Conservation (phyloP, 2,113 vertebrate genomes). For the Telmatochromis sp. region DNA sequence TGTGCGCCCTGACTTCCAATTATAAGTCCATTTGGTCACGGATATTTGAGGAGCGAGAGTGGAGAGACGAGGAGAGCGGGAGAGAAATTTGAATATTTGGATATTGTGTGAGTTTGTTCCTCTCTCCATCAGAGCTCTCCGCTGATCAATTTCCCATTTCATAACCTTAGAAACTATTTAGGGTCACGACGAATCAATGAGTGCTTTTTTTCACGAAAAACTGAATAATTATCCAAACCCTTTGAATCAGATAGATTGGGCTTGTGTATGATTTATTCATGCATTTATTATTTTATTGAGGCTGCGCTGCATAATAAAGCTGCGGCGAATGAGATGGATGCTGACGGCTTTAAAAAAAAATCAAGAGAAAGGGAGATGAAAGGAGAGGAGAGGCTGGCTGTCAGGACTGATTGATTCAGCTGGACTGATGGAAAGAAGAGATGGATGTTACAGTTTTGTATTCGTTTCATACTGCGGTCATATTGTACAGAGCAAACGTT, state of each 20-base stretch:
- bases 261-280: conserved; percentile 51
- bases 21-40: conserved; percentile 59
- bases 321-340: conserved; percentile 40
- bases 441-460: neutral
- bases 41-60: conserved; percentile 31
- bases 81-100: conserved; percentile 48
- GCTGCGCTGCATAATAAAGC: conserved; percentile 42
- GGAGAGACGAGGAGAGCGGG: neutral
- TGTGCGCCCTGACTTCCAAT: conserved; percentile 54
- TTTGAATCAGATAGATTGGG: conserved; percentile 28
- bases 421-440: conserved; percentile 8
- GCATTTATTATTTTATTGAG: conserved; percentile 41
- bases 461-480: neutral
- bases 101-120: conserved; percentile 2
- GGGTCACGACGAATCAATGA: conserved; percentile 52
- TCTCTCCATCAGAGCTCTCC: neutral
- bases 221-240: conserved; percentile 52
- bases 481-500: neutral
- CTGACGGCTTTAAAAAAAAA: conserved; percentile 20
- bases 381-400: conserved; percentile 15
- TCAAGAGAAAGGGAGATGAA: conserved; percentile 28
- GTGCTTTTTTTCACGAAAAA: conserved; percentile 16
- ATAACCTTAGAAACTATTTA: conserved; percentile 46
- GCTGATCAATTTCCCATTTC: conserved; percentile 37
- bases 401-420: conserved; percentile 27